Base-by-base conservation (phyloP, 2,888 invertebrate species). In the Arrhopalites spinosus region DNA sequence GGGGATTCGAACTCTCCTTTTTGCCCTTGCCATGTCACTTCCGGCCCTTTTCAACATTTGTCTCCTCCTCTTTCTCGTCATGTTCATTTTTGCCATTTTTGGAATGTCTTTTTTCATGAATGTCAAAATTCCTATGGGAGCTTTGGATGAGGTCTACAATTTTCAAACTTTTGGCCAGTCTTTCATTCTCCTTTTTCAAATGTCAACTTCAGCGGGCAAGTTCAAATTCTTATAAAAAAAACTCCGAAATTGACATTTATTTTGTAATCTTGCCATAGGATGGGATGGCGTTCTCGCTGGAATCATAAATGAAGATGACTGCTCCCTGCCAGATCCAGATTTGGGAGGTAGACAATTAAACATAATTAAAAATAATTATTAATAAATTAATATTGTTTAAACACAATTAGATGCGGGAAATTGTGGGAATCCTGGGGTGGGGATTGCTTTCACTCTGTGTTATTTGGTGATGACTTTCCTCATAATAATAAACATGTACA, bases 51-150 rank as follows among this genome's bases (percentile, higher is more conserved):
- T 98, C 90, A 98, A 98, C 89, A 98, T 98, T 87, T 98, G 98
- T 87, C 90, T 98, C 85, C 90, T 98, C 85, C 91, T 98, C 85
- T 97, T 98, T 88, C 90, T 98, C 85, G 96, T 98, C 86, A 98
- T 98, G 95, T 98, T 98, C 88, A 98, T 98, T 88, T 98, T 97
- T 87, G 96, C 97, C 84, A 98, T 98, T 86, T 98, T 98, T 87
- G 98, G 98, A 84, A 98, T 98, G 98, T 96, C 96, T 78, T 98
- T 98, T 90, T 98, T 98, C 88, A 96, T 96, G 96, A 93, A 96
- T 88, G 97, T 98, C 83, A 94, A 95, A 87, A 77, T 81, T 36
- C 92, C 95, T 87, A 92, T 93, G 85, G 93, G 93, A 85, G 98
- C 97, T 83, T 90, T 98, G 83, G 97, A 98, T 85, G 95, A 96